Conservation (phyloP, 2,888 invertebrate species). For the Rhyacophila evoluta region DNA sequence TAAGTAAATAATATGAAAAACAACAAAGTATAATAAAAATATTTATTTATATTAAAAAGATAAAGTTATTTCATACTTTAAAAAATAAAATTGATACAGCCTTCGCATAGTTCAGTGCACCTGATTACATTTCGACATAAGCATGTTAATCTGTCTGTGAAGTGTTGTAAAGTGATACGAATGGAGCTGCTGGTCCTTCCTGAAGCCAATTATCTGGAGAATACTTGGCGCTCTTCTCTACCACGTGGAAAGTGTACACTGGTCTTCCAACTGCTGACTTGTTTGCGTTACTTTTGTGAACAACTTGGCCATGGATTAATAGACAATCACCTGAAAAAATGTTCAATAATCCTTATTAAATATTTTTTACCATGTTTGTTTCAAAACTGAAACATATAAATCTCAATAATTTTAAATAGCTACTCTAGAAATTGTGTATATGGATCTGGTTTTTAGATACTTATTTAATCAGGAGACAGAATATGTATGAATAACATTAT, state of each 20-base stretch:
- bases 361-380: too few species aligned
- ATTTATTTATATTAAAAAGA: slow-evolving; percentile 17
- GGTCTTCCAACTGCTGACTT: slow-evolving; percentile 86
- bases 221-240: slow-evolving; percentile 83
- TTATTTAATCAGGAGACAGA: too few species aligned
- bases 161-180: slow-evolving; percentile 77
- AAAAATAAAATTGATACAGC: neutral
- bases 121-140: neutral
- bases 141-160: slow-evolving; percentile 56
- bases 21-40: neutral
- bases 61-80: neutral
- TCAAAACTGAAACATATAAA: too few species aligned
- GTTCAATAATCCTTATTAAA: too few species aligned
- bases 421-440: too few species aligned
- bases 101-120: neutral
- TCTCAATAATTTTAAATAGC: too few species aligned
- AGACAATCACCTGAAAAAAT: slow-evolving; percentile 85
- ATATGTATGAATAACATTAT: too few species aligned
- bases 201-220: slow-evolving; percentile 90
- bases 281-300: slow-evolving; percentile 93
- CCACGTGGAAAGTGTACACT: slow-evolving; percentile 95
- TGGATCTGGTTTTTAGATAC: too few species aligned
- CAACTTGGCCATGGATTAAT: slow-evolving; percentile 91
- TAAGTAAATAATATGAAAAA: too few species aligned
- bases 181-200: slow-evolving; percentile 76